These are phyloP conservation scores for Menura novaehollandiae DNA, from an alignment of 2,113 vertebrate species.

Conservation along the genomic window DNA sequence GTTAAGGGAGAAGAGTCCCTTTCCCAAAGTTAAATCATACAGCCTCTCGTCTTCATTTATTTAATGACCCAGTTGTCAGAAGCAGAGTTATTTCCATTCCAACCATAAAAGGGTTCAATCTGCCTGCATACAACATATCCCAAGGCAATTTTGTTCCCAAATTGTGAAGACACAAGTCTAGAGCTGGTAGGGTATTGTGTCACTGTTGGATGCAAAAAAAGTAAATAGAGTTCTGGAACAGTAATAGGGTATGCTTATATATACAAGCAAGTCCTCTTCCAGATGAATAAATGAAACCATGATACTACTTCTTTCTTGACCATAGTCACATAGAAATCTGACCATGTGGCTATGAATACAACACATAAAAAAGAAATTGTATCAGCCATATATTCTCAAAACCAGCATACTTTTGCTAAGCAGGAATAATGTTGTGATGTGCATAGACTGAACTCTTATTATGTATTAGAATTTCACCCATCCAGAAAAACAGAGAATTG, in stretches of 20 bases:
- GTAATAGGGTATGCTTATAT: background rate
- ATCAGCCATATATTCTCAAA: background rate
- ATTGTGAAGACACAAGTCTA: background rate
- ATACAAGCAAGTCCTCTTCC: background rate
- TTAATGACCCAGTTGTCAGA: background rate
- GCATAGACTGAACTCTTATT: constrained; percentile 74
- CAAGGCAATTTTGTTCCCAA: background rate
- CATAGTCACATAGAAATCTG: background rate
- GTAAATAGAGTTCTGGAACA: background rate
- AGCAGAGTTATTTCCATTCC: constrained; percentile 31
- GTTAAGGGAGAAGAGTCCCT: background rate
- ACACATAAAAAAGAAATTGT: background rate
- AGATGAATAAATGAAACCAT: background rate
- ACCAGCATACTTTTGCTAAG: accelerated
- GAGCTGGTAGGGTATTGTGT: background rate
- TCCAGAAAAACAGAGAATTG: constrained; percentile 28
- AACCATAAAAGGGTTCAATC: constrained; percentile 74
- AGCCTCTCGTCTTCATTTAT: background rate
- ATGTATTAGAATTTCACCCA: constrained; percentile 41
- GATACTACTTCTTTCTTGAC: background rate
- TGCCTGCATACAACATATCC: constrained; percentile 39
- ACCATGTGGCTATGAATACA: background rate
- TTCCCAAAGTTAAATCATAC: constrained; percentile 29
- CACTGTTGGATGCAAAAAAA: background rate
- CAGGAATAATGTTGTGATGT: constrained; percentile 20